Evolutionary conservation across 2,888 invertebrate genomes (phyloP).

Genomic region (Tetragonisca angustula): DNA sequence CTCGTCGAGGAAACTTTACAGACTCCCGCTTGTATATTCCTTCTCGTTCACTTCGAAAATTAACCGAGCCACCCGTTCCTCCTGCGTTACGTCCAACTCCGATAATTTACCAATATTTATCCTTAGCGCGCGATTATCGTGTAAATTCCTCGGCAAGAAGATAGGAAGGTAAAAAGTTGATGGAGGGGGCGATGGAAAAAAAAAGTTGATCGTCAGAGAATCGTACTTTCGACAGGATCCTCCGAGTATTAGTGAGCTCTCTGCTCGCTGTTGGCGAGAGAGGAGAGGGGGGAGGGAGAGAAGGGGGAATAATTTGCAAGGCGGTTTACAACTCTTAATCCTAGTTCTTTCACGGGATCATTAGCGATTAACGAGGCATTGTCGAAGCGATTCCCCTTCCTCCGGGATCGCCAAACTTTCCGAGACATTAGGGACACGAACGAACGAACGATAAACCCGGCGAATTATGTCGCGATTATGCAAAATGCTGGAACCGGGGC

Average conservation of each 20-base stretch:
- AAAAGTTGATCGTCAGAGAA: not conserved
- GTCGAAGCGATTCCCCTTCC: slow-evolving; percentile 67
- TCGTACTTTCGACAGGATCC: not conserved
- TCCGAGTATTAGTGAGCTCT: not conserved
- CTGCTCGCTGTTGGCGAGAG: not conserved
- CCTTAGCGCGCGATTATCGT: not conserved
- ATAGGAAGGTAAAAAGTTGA: not conserved
- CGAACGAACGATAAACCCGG: slow-evolving; percentile 75
- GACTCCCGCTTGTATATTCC: slow-evolving; percentile 58
- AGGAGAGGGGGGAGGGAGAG: slow-evolving; percentile 11
- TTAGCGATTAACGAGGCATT: slow-evolving; percentile 81
- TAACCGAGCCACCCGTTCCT: slow-evolving; percentile 62
- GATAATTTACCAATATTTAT: slow-evolving; percentile 8
- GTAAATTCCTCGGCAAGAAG: not conserved
- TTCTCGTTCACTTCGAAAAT: slow-evolving; percentile 67
- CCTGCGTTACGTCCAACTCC: not conserved
- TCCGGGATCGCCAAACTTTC: slow-evolving; percentile 63
- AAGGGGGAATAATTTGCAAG: slow-evolving; percentile 74
- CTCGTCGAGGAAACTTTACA: slow-evolving; percentile 67
- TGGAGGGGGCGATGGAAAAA: not conserved
- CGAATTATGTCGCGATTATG: slow-evolving; percentile 76
- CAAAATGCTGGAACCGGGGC: slow-evolving; percentile 60
- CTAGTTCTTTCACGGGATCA: slow-evolving; percentile 74
- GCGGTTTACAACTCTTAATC: slow-evolving; percentile 79
- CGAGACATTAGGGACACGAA: slow-evolving; percentile 72